phyloP scores from a whole-genome alignment of 1,140 invertebrate species.

The Dendrolimus kikuchii region DNA sequence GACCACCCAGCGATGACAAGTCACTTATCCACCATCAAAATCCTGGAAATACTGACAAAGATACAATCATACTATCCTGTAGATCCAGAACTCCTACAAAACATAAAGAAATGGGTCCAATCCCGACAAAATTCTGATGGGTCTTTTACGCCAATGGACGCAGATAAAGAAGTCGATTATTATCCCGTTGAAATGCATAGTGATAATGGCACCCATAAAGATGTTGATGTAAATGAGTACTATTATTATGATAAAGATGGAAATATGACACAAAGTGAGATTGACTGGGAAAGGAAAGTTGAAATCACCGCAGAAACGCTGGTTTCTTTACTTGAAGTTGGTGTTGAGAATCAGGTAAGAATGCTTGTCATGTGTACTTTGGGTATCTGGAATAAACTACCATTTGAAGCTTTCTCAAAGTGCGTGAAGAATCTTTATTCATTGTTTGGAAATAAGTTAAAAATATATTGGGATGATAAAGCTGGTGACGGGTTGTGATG shows the following conservation, averaged over 20 bases:
- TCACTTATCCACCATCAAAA: constrained; percentile 72
- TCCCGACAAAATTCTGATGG: constrained; percentile 74
- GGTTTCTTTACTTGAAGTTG: constrained; percentile 73
- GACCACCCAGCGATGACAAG: constrained; percentile 75
- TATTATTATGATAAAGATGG: constrained; percentile 65
- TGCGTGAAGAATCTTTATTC: too few relatives aligned
- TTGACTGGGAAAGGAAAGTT: constrained; percentile 68
- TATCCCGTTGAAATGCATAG: constrained; percentile 56
- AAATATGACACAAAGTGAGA: constrained; percentile 62
- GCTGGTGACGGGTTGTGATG: too few relatives aligned
- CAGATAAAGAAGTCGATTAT: constrained; percentile 72
- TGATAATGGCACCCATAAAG: constrained; percentile 37
- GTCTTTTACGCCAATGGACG: constrained; percentile 71
- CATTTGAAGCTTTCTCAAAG: too few relatives aligned
- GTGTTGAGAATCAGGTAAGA: constrained; percentile 72
- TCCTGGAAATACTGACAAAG: constrained; percentile 73
- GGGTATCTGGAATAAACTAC: too few relatives aligned
- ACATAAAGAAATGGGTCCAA: constrained; percentile 75
- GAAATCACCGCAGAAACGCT: constrained; percentile 76
- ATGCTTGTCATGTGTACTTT: too few relatives aligned
- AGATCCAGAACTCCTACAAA: constrained; percentile 73
- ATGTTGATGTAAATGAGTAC: constrained; percentile 56
- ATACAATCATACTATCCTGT: constrained; percentile 74
- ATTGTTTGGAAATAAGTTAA: too few relatives aligned
- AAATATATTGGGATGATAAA: too few relatives aligned